These are phyloP conservation scores for Ectropis grisescens DNA, from an alignment of 1,140 invertebrate genomes.

Conservation along the genomic window DNA sequence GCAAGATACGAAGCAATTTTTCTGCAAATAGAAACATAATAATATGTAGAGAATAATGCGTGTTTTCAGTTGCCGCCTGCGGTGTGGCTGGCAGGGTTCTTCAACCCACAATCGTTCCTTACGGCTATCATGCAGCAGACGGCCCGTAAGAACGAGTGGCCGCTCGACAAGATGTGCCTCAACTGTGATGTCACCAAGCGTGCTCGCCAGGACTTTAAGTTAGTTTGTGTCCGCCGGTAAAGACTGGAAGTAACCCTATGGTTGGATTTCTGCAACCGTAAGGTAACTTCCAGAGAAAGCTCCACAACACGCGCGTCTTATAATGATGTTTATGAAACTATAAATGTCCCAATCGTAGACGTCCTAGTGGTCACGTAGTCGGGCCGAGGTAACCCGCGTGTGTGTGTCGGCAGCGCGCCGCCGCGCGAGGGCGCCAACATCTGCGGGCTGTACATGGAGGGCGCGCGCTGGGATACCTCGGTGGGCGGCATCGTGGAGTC, in stretches of 20 bases:
- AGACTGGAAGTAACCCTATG: no score
- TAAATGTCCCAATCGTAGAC: no score
- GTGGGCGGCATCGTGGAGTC: slow-evolving; percentile 86
- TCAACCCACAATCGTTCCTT: slow-evolving; percentile 96
- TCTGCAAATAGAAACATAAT: no score
- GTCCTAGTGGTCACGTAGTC: no score
- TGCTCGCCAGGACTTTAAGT: slow-evolving; percentile 86
- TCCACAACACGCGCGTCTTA: no score
- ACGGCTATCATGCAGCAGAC: slow-evolving; percentile 98
- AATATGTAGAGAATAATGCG: neutral
- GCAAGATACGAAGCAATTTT: neutral
- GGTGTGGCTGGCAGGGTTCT: slow-evolving; percentile 94
- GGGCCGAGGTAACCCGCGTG: no score
- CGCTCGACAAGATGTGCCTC: slow-evolving; percentile 95
- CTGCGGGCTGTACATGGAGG: slow-evolving; percentile 93
- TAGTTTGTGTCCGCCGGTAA: no score
- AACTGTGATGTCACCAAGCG: slow-evolving; percentile 96
- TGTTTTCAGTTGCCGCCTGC: slow-evolving; percentile 78
- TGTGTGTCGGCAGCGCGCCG: slow-evolving; percentile 68
- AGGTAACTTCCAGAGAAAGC: no score
- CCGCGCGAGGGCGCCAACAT: slow-evolving; percentile 94
- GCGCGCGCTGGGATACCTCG: slow-evolving; percentile 89
- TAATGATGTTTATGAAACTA: no score
- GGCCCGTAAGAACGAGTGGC: slow-evolving; percentile 95
- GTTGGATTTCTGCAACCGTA: no score